phyloP scores from a whole-genome alignment of 2,888 invertebrate species.

The Diaprepes abbreviatus region DNA sequence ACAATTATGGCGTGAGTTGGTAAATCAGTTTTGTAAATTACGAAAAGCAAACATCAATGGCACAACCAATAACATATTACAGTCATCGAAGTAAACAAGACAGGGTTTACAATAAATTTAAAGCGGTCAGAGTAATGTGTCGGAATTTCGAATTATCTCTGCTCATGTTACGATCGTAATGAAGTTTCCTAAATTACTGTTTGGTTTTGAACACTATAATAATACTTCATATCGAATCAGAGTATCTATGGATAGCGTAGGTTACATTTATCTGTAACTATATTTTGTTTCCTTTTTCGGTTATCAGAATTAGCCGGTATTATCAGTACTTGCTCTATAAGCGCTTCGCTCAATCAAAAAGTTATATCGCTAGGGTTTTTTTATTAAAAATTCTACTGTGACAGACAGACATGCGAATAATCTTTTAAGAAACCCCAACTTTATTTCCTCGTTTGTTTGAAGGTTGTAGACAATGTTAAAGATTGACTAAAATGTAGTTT shows the following conservation, averaged over 20 bases:
- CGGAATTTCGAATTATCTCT: slow-evolving; percentile 47
- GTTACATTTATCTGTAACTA: slow-evolving; percentile 7
- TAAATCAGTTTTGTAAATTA: slow-evolving; percentile 43
- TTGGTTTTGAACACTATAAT: slow-evolving; percentile 41
- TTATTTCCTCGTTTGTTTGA: no score
- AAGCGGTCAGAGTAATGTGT: slow-evolving; percentile 45
- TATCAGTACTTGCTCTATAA: no score
- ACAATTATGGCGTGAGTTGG: slow-evolving; percentile 25
- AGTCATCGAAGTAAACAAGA: slow-evolving; percentile 48
- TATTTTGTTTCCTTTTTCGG: not conserved
- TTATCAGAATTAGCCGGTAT: not conserved
- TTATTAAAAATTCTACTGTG: no score
- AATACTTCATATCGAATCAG: slow-evolving; percentile 31
- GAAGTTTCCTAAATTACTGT: slow-evolving; percentile 47
- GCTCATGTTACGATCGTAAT: slow-evolving; percentile 40
- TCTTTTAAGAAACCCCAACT: no score
- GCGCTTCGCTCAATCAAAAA: no score
- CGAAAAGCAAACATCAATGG: slow-evolving; percentile 42
- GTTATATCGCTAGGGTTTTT: no score
- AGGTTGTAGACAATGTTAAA: no score
- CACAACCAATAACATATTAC: slow-evolving; percentile 48
- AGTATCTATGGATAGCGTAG: slow-evolving; percentile 13
- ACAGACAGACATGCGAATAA: no score
- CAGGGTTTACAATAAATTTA: slow-evolving; percentile 48
- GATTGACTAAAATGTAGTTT: no score